Evolutionary conservation across 1,140 invertebrate species (phyloP).

Genomic region (Temnothorax longispinosus): DNA sequence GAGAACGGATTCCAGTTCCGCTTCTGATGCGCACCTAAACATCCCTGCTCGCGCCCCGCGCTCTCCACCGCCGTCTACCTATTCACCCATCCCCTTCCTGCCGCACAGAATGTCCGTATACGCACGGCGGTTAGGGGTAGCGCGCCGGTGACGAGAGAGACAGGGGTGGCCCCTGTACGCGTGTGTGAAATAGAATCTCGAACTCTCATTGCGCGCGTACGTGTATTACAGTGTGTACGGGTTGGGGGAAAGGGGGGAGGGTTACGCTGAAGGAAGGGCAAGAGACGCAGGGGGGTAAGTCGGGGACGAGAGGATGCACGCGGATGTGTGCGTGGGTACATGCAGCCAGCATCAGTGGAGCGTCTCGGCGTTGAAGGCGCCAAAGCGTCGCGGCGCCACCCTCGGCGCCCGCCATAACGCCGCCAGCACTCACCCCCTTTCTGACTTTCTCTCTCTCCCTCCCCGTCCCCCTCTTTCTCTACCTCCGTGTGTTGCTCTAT

Average conservation of each 20-base stretch:
- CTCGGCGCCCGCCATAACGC: constrained; percentile 83
- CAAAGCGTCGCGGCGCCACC: constrained; percentile 85
- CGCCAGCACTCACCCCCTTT: constrained; percentile 71
- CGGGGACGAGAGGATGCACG: constrained; percentile 51
- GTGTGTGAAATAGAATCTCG: constrained; percentile 64
- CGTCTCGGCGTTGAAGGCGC: constrained; percentile 82
- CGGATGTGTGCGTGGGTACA: constrained; percentile 70
- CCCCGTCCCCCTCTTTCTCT: constrained; percentile 16
- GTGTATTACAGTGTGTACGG: constrained; percentile 49
- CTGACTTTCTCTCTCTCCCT: constrained; percentile 50
- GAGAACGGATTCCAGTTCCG: constrained; percentile 39
- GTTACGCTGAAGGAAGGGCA: not conserved
- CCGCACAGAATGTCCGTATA: constrained; percentile 27
- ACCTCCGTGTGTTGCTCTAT: constrained; percentile 48
- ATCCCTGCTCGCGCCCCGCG: not conserved
- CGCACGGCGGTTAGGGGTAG: constrained; percentile 37
- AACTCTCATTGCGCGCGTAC: constrained; percentile 64
- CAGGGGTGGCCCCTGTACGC: not conserved
- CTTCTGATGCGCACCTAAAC: constrained; percentile 33
- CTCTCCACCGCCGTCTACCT: not conserved
- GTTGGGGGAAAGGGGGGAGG: not conserved
- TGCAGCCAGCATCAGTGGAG: constrained; percentile 80
- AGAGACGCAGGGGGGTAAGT: not conserved
- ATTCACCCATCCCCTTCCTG: not conserved
- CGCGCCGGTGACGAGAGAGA: not conserved